Evolutionary conservation across 2,113 vertebrate genomes (phyloP), one percentile per base, ranked within the genome.

Genomic region (Xenopus laevis): DNA sequence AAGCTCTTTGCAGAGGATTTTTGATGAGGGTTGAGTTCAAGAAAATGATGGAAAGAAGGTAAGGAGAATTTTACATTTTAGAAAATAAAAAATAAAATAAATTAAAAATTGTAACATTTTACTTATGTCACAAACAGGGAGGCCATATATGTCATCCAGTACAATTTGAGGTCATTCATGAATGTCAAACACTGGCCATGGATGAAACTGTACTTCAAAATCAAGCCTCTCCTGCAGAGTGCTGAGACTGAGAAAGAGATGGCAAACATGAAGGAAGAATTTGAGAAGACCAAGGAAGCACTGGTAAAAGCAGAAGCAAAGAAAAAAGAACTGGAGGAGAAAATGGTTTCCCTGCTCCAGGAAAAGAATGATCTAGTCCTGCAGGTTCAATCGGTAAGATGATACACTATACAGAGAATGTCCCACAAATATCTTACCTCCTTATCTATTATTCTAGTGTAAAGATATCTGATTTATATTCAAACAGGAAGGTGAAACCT

Each of bases 31-130:
- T 61, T 0, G 94, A 96, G 78, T 95, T 95, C 83, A 87, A 90
- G 63, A 90, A 93, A 77, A 96, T 97, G 93, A 89, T 94, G 83
- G 91, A 91, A 73, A 92, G 94, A 23, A 92, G 95, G 93, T 95
- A 89, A 77, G n/a, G 59, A 0, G 75, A 78, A 4, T 45, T 12
- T 57, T 61, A 4, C 18, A 30, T 15, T 57, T 0, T 40, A 0
- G 11, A 63, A 63, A 30, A 63, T 23, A 23, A 4, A 61, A n/a
- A 9, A 0, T 50, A 9, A 23, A 30, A 20, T 9, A 46, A 57
- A 12, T 4, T 13, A 7, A 17, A 45, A n/a, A 16, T 10, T 4
- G 4, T 59, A 21, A 60, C 4, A 17, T 2, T 45, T 45, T 50
- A 47, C 12, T 5, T 8, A 65, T 65, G 23, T 45, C 13, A 1